Conservation (phyloP, 2,888 invertebrate genomes). For the Auanema freiburgensis region DNA sequence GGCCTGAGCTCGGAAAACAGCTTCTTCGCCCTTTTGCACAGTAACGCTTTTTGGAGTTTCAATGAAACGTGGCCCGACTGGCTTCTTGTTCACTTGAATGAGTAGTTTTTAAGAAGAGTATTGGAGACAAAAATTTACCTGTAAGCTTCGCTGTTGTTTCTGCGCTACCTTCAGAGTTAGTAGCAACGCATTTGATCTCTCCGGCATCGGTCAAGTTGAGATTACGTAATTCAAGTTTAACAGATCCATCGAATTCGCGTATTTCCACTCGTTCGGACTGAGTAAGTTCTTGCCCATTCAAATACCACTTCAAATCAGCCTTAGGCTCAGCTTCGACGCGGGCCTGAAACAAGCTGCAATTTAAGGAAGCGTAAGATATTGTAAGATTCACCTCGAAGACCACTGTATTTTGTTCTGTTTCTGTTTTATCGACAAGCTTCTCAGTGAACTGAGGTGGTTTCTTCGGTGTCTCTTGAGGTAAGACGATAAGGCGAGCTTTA, state of each 20-base stretch:
- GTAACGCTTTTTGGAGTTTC: conserved; percentile 38
- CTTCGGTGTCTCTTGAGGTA: conserved; percentile 55
- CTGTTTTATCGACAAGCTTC: conserved; percentile 71
- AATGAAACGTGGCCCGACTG: conserved; percentile 40
- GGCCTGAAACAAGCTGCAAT: conserved; percentile 13
- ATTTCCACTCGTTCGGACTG: conserved; percentile 43
- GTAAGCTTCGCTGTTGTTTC: conserved; percentile 26
- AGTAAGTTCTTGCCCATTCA: conserved; percentile 53
- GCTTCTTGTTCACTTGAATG: conserved; percentile 32
- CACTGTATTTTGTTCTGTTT: conserved; percentile 49
- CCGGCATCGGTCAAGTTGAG: conserved; percentile 56
- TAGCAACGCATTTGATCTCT: conserved; percentile 63
- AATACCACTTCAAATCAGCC: conserved; percentile 55
- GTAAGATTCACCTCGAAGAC: conserved; percentile 57
- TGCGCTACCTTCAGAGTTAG: conserved; percentile 61
- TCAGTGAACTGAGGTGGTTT: conserved; percentile 57
- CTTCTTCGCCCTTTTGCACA: conserved; percentile 51
- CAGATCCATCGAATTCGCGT: conserved; percentile 59
- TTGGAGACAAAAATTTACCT: background rate
- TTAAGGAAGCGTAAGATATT: background rate
- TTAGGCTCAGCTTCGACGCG: conserved; percentile 61
- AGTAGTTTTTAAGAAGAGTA: background rate
- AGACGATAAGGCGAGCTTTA: conserved; percentile 56
- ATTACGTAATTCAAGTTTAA: conserved; percentile 54
- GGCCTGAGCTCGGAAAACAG: conserved; percentile 56